These are phyloP conservation scores for Periplaneta americana DNA, from an alignment of 1,140 invertebrate species.

Conservation along the genomic window DNA sequence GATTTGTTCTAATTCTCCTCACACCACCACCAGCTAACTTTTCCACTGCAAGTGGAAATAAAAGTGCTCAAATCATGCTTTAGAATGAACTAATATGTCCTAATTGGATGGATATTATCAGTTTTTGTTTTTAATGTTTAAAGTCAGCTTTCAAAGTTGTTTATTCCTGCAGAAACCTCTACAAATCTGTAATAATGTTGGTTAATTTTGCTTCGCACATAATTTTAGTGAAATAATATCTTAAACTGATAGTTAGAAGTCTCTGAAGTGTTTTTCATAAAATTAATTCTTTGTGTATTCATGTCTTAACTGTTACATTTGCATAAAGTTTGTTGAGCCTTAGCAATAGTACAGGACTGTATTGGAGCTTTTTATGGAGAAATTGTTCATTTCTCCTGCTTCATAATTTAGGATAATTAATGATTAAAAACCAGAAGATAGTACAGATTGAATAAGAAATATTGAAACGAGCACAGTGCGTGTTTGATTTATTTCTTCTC, in stretches of 20 bases:
- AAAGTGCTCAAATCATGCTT: background rate
- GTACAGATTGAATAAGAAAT: background rate
- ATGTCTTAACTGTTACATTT: background rate
- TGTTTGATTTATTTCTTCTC: background rate
- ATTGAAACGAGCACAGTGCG: background rate
- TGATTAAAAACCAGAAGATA: background rate
- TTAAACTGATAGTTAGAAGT: no score
- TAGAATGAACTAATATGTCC: background rate
- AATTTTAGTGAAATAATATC: no score
- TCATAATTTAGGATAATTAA: background rate
- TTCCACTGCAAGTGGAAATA: background rate
- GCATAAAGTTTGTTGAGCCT: background rate
- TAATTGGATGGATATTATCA: background rate
- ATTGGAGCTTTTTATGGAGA: background rate
- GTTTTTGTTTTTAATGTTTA: background rate
- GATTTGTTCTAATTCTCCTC: conserved; percentile 1
- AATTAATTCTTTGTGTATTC: background rate
- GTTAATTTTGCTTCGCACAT: no score
- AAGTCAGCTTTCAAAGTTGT: no score
- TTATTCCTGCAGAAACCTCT: no score
- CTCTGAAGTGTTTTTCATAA: background rate
- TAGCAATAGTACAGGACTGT: background rate
- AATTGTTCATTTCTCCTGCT: background rate
- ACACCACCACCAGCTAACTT: conserved; percentile 9
- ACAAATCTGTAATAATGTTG: no score